Conservation (phyloP, 2,113 vertebrate genomes). For the Furnarius figulus region DNA sequence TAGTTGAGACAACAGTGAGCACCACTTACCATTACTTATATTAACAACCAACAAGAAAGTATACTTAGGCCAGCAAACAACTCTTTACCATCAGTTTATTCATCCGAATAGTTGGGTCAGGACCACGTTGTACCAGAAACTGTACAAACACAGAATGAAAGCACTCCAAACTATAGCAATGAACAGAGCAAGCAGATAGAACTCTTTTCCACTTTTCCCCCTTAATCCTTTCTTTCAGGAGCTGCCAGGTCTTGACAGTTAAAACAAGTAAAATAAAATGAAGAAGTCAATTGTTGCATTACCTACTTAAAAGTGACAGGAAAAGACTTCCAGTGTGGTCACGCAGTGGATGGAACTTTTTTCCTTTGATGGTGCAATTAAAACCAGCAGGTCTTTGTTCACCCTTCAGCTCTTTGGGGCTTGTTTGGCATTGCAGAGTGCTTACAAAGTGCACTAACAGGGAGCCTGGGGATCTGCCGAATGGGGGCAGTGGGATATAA, state of each 20-base stretch:
- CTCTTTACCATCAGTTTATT: background rate
- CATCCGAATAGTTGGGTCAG: background rate
- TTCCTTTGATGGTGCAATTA: background rate
- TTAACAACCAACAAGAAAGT: background rate
- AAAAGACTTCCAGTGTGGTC: background rate
- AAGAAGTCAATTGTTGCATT: background rate
- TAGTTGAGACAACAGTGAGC: background rate
- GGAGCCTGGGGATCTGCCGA: background rate
- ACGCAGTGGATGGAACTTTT: background rate
- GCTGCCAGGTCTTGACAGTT: slow-evolving; percentile 19
- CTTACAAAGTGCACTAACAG: background rate
- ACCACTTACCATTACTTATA: background rate
- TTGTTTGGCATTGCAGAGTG: background rate
- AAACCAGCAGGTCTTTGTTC: background rate
- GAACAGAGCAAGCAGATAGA: slow-evolving; percentile 16
- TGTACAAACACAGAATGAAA: slow-evolving; percentile 44
- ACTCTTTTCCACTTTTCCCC: slow-evolving; percentile 7
- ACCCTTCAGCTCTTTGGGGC: background rate
- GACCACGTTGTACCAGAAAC: slow-evolving; percentile 24
- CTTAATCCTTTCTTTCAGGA: slow-evolving; percentile 50
- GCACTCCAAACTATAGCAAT: background rate
- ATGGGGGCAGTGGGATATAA: background rate
- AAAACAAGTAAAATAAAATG: slow-evolving; percentile 26
- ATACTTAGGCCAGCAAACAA: background rate
- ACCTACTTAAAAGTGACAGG: background rate